Evolutionary conservation across 2,797 vertebrate genomes (phyloP).

Genomic region (Hydrocynus forskahlii): DNA sequence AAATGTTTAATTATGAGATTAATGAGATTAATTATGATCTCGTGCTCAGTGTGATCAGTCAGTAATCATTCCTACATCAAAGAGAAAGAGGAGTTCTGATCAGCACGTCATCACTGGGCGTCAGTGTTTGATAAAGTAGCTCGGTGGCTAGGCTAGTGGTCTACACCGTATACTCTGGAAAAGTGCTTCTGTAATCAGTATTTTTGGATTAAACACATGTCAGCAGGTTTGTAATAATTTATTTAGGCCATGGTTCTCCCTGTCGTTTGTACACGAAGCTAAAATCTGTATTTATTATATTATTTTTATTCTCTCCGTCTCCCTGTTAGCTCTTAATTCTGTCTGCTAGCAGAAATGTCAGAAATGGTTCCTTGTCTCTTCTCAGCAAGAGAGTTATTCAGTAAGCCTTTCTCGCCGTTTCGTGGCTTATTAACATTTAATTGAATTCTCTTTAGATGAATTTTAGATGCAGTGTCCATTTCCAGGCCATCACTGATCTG

Average conservation of each 20-base stretch:
- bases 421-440: too few relatives aligned
- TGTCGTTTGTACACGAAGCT: background rate
- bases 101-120: slow-evolving; percentile 30
- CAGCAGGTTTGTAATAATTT: slow-evolving; percentile 33
- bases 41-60: too few relatives aligned
- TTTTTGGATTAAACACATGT: slow-evolving; percentile 39
- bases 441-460: background rate
- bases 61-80: too few relatives aligned
- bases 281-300: background rate
- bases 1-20: too few relatives aligned
- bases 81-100: too few relatives aligned
- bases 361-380: background rate
- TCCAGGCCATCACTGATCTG: background rate
- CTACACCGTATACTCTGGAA: background rate
- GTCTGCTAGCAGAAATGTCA: background rate
- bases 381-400: too few relatives aligned
- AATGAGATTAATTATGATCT: too few relatives aligned
- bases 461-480: background rate
- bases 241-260: background rate
- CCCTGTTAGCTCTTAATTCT: background rate
- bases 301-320: background rate
- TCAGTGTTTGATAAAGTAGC: slow-evolving; percentile 21
- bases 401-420: background rate
- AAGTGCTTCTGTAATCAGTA: background rate
- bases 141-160: background rate